Conservation (phyloP, 2,113 vertebrate species). For the Pyrgilauda ruficollis region DNA sequence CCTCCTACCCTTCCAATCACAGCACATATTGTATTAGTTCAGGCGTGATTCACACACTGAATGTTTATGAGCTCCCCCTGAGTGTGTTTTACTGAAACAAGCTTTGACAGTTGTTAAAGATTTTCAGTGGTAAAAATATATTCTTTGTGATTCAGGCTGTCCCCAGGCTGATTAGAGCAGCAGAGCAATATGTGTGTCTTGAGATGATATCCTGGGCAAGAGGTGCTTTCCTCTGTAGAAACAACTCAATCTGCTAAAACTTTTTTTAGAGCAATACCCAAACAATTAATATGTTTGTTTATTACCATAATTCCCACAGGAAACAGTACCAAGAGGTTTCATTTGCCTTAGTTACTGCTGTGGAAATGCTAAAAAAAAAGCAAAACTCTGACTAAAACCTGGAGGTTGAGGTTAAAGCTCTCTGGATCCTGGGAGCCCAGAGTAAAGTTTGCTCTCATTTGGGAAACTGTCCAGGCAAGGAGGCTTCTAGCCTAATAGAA, state of each 20-base stretch:
- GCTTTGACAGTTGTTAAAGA: neutral
- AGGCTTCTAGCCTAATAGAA: neutral
- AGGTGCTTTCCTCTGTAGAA: neutral
- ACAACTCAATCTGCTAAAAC: neutral
- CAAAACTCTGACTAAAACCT: neutral
- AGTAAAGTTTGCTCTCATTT: neutral
- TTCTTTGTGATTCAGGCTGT: neutral
- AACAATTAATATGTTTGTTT: neutral
- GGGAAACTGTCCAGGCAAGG: neutral
- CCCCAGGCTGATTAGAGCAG: neutral
- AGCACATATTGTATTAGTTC: constrained; percentile 9
- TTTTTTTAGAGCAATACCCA: neutral
- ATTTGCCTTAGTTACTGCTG: neutral
- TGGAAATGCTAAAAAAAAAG: neutral
- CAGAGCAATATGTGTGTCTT: neutral
- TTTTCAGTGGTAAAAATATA: neutral
- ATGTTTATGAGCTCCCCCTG: neutral
- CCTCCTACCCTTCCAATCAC: neutral
- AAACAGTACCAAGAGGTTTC: neutral
- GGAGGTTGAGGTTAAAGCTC: neutral
- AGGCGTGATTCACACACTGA: neutral
- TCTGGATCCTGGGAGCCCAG: neutral
- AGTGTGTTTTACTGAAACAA: neutral
- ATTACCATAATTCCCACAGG: neutral
- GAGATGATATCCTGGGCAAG: neutral